A percentile compares a stretch with the other conserved stretches of the same genome.
These are phyloP conservation scores for Spea multiplicata DNA, from an alignment of 2,113 vertebrate genomes.

Conservation along the genomic window DNA sequence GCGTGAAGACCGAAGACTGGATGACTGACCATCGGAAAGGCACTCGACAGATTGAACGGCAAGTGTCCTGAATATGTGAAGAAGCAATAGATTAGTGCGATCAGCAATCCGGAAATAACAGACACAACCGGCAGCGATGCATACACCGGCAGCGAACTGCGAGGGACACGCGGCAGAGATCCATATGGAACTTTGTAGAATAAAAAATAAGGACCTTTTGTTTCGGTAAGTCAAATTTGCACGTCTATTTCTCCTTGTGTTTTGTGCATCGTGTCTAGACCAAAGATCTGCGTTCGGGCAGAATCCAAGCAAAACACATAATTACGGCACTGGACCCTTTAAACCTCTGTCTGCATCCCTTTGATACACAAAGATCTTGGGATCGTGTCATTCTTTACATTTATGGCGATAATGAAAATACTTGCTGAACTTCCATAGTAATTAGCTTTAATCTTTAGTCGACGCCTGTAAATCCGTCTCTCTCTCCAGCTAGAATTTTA, in stretches of 20 bases:
- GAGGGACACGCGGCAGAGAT: no score
- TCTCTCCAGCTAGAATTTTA: constrained; percentile 30
- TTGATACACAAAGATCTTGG: background rate
- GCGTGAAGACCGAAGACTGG: constrained; percentile 74
- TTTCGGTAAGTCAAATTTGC: no score
- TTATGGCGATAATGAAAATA: constrained; percentile 34
- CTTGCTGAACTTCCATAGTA: constrained; percentile 23
- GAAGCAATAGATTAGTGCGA: constrained; percentile 48
- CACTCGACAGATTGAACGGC: constrained; percentile 74
- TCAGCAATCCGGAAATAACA: no score
- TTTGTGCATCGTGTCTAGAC: constrained; percentile 32
- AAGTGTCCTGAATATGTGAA: constrained; percentile 71
- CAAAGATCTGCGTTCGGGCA: constrained; percentile 17
- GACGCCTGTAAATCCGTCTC: constrained; percentile 14
- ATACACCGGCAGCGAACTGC: no score
- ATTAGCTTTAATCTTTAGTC: constrained; percentile 30
- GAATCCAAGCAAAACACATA: constrained; percentile 31
- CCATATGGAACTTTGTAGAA: no score
- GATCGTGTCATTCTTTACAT: constrained; percentile 25
- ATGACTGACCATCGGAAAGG: constrained; percentile 75
- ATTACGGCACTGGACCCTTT: constrained; percentile 24
- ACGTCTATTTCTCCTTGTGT: background rate
- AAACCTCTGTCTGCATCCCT: constrained; percentile 26
- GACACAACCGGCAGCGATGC: no score
- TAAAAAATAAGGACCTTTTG: no score